Evolutionary conservation across 2,888 invertebrate species (phyloP), one percentile per base, ranked within the genome.

Genomic region (Pachycephus smyrnensis): DNA sequence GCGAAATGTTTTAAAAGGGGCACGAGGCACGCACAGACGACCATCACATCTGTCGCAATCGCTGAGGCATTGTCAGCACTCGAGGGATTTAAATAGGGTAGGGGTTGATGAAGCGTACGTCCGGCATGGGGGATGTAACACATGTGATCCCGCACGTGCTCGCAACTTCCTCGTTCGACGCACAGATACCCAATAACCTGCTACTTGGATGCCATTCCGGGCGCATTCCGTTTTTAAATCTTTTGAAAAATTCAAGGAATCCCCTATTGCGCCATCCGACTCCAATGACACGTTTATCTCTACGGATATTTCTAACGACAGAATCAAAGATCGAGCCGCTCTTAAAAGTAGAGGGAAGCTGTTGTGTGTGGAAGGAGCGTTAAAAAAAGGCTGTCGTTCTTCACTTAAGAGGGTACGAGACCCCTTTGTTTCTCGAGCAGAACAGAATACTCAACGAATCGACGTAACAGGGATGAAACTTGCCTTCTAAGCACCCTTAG

Each of bases 31-130:
- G 71, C 71, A 71, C 31, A 33, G 71, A 33, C 71, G 71, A 71
- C 15, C 32, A 12, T 71, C 84, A 85, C 90, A 90, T 90, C 90
- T 91, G 90, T 89, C 90, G 87, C 88, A 85, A 89, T 89, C 86
- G 86, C 80, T 83, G 76, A 77, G 81, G 83, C 86, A 89, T 90
- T 90, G 88, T 89, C 87, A 74, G 69, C 77, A 73, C 74, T 75
- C 80, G 77, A 74, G 77, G 79, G 82, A 84, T 85, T 83, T 84
- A 85, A 85, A 85, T 81, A 77, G 80, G 78, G 69, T 79, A 79
- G 75, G 76, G 30, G 30, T 32, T 33, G 71, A 71, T 71, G 71
- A 71, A 71, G 71, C 31, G 71, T 71, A 23, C 71, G 71, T 33
- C 33, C 71, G 71, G 31, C 33, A 23, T 71, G 31, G 33, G 71